A percentile compares a stretch with the other conserved stretches of the same genome.
These are phyloP conservation scores for Lasiurus borealis DNA, from an alignment of 2,113 vertebrate genomes.

Conservation along the genomic window DNA sequence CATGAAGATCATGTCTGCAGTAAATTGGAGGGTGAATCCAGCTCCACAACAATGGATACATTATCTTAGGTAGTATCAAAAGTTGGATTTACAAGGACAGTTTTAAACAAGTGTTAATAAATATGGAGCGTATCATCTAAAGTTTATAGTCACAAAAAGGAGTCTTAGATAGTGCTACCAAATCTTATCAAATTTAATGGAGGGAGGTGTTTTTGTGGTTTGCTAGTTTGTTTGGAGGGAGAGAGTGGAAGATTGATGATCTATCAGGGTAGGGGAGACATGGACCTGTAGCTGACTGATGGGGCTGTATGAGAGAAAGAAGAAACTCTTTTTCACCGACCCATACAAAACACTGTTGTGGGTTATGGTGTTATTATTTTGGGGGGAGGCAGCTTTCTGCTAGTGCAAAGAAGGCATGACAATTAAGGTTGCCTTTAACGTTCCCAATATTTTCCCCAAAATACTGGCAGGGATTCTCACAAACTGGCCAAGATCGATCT, in stretches of 20 bases:
- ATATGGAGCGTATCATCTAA: background rate
- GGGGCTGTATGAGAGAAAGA: background rate
- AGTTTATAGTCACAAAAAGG: background rate
- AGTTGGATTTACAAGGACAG: background rate
- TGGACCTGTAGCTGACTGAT: background rate
- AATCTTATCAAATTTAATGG: background rate
- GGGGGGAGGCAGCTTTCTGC: background rate
- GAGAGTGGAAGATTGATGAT: background rate
- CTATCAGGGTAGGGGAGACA: background rate
- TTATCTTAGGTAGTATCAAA: background rate
- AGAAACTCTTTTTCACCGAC: background rate
- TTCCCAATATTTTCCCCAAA: background rate
- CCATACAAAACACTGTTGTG: background rate
- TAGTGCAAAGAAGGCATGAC: background rate
- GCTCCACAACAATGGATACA: background rate
- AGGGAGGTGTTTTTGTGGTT: background rate
- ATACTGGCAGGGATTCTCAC: background rate
- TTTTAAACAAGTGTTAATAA: background rate
- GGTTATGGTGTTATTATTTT: background rate
- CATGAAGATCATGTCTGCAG: background rate
- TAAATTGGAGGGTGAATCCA: background rate
- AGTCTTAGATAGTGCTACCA: background rate
- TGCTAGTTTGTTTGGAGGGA: background rate
- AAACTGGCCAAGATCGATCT: background rate
- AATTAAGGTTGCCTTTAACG: background rate